These are phyloP conservation scores for Apotomis betuletana DNA, from an alignment of 2,888 invertebrate species.

Conservation along the genomic window DNA sequence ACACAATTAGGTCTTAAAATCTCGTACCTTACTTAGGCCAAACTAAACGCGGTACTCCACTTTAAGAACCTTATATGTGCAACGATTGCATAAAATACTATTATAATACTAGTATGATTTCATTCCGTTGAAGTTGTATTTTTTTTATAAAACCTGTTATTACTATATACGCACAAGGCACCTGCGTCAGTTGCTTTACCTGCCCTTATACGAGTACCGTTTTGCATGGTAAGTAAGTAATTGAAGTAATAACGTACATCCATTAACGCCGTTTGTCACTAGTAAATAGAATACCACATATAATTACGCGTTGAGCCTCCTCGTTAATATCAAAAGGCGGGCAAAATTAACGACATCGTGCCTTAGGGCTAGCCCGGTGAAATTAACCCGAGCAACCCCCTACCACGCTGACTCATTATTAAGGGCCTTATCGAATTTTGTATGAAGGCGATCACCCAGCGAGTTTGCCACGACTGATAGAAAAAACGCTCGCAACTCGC, in stretches of 20 bases:
- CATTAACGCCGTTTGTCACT: constrained; percentile 43
- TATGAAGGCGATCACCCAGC: too few species aligned
- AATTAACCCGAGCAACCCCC: constrained; percentile 48
- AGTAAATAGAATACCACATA: constrained; percentile 48
- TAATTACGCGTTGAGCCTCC: constrained; percentile 49
- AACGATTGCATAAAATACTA: too few species aligned
- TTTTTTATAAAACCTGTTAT: too few species aligned
- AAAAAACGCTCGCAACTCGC: background rate
- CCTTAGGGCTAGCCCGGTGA: constrained; percentile 49
- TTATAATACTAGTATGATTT: too few species aligned
- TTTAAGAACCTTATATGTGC: too few species aligned
- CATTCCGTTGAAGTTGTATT: too few species aligned
- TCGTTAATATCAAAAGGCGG: constrained; percentile 51
- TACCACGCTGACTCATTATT: constrained; percentile 28
- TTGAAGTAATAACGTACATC: constrained; percentile 26
- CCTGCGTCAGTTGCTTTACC: background rate
- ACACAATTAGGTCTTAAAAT: too few species aligned
- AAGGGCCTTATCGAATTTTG: background rate
- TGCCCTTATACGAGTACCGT: background rate
- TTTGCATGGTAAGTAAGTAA: background rate
- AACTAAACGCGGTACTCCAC: too few species aligned
- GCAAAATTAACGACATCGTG: constrained; percentile 52
- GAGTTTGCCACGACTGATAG: background rate
- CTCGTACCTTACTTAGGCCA: too few species aligned
- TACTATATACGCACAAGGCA: too few species aligned